A percentile compares a stretch with the other conserved stretches of the same genome.
phyloP scores from a whole-genome alignment of 2,888 invertebrate species.

The Pachliopta kotzebuea region DNA sequence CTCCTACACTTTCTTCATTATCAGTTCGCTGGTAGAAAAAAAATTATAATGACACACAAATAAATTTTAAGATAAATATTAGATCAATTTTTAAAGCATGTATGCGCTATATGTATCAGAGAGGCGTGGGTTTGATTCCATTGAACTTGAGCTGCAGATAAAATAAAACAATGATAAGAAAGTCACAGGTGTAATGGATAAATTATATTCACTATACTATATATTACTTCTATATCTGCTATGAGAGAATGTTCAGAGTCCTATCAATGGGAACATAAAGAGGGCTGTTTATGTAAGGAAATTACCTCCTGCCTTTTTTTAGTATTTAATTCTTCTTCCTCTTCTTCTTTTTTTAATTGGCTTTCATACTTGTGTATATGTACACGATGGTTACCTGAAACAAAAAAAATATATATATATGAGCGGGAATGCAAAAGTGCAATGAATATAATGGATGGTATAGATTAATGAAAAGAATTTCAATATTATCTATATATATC shows the following conservation, averaged over 20 bases:
- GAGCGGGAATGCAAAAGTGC: not conserved
- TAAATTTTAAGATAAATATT: not conserved
- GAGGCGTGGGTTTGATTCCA: too few relatives aligned
- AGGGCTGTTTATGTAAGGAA: not conserved
- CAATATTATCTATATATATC: not conserved
- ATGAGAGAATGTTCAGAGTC: too few relatives aligned
- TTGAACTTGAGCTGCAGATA: too few relatives aligned
- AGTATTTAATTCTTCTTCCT: constrained; percentile 54
- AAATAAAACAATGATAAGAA: too few relatives aligned
- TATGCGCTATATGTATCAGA: too few relatives aligned
- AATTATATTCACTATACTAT: too few relatives aligned
- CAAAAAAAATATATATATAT: not conserved
- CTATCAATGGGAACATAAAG: too few relatives aligned
- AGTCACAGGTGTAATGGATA: too few relatives aligned
- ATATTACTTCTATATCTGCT: too few relatives aligned
- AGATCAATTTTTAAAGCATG: not conserved
- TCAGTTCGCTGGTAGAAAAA: constrained; percentile 55
- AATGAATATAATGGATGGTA: not conserved
- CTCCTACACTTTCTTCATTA: constrained; percentile 89
- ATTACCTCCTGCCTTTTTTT: constrained; percentile 63
- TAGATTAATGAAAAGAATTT: not conserved
- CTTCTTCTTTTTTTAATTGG: constrained; percentile 59
- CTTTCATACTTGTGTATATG: constrained; percentile 70
- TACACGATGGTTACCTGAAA: constrained; percentile 67
- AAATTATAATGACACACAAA: not conserved